Evolutionary conservation across 2,888 invertebrate genomes (phyloP).

Genomic region (Augiades crinisus): DNA sequence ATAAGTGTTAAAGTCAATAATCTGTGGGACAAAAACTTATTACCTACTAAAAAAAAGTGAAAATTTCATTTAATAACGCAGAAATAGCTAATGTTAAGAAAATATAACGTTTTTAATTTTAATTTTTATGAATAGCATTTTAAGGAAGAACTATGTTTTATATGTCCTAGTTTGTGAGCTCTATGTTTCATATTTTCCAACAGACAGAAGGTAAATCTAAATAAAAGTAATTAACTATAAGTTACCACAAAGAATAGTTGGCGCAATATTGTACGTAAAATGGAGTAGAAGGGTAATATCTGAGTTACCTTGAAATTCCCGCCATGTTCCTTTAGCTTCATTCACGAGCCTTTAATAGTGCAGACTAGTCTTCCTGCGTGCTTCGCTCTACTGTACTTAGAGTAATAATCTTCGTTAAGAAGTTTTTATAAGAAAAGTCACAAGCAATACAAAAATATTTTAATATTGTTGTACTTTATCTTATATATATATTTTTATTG

Average conservation of each 20-base stretch:
- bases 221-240: slow-evolving; percentile 9
- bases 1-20: too few species aligned
- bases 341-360: slow-evolving; percentile 77
- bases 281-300: slow-evolving; percentile 53
- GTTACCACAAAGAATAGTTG: slow-evolving; percentile 21
- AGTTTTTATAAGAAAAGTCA: slow-evolving; percentile 57
- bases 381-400: slow-evolving; percentile 72
- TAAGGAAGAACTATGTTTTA: too few species aligned
- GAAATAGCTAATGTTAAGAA: too few species aligned
- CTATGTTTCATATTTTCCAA: not conserved
- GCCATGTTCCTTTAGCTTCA: slow-evolving; percentile 73
- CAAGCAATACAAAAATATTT: slow-evolving; percentile 35
- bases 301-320: slow-evolving; percentile 68
- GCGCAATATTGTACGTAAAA: slow-evolving; percentile 37
- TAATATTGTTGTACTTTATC: too few species aligned
- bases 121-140: too few species aligned
- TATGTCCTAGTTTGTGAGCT: not conserved
- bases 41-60: too few species aligned
- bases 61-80: too few species aligned
- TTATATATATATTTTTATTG: too few species aligned
- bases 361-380: slow-evolving; percentile 79
- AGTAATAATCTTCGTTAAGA: slow-evolving; percentile 67
- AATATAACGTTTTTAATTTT: too few species aligned
- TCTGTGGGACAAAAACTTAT: too few species aligned
- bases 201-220: slow-evolving; percentile 13